Percentiles rank a stretch among this genome's conserved stretches.
Evolutionary conservation across 2,888 invertebrate species (phyloP).

Genomic region (Xestoiulus laeticollis): DNA sequence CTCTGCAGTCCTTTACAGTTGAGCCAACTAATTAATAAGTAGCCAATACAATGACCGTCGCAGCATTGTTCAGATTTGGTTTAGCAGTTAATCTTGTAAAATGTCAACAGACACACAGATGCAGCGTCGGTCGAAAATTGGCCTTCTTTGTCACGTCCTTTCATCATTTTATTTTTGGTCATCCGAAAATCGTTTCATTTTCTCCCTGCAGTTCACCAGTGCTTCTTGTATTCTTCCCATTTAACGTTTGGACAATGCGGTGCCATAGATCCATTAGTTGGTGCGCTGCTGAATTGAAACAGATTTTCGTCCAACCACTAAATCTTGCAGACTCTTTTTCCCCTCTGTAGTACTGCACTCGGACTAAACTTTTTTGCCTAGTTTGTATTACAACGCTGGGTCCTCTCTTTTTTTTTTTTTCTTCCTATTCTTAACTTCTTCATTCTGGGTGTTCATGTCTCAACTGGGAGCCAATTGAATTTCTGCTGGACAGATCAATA

Average conservation of each 20-base stretch:
- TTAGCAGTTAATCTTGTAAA: conserved; percentile 41
- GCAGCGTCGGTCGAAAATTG: conserved; percentile 36
- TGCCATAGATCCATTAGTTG: conserved; percentile 39
- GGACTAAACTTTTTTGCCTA: conserved; percentile 15
- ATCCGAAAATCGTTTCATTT: conserved; percentile 41
- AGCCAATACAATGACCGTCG: conserved; percentile 3
- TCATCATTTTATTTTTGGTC: conserved; percentile 39
- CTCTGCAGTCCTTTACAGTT: conserved; percentile 38
- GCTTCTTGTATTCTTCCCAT: conserved; percentile 31
- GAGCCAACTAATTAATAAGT: conserved; percentile 41
- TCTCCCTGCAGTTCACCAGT: not conserved
- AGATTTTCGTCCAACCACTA: conserved; percentile 41
- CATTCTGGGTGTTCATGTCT: not conserved
- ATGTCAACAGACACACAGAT: conserved; percentile 20
- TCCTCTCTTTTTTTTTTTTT: not conserved
- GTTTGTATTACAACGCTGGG: conserved; percentile 10
- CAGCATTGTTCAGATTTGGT: conserved; percentile 30
- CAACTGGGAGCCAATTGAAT: conserved; percentile 38
- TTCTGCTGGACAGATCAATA: conserved; percentile 7
- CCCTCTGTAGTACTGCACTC: not conserved
- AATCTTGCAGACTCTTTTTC: not conserved
- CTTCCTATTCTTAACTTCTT: conserved; percentile 25
- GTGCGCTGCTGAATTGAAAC: not conserved
- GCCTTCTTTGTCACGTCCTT: conserved; percentile 41
- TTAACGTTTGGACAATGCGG: conserved; percentile 40